Evolutionary conservation across 2,888 invertebrate genomes (phyloP).

Genomic region (Hypena proboscidalis): DNA sequence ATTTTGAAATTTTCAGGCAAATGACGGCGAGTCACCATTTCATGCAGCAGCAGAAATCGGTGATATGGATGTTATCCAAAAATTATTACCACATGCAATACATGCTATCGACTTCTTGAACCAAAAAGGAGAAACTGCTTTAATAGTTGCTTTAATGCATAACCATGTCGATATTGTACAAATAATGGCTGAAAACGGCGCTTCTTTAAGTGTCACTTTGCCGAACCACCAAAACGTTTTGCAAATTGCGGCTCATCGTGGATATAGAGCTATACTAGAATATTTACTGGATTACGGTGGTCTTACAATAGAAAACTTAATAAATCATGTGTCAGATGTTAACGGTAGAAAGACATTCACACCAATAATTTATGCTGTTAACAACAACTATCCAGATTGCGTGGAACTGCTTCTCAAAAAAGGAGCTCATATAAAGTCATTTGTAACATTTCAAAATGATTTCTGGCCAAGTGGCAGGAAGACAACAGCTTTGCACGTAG

Average conservation of each 20-base stretch:
- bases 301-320: no score
- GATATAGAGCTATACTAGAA: conserved; percentile 45
- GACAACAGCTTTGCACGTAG: conserved; percentile 61
- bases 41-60: conserved; percentile 74
- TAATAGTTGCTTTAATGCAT: conserved; percentile 63
- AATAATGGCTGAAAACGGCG: conserved; percentile 63
- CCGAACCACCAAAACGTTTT: no score
- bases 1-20: conserved; percentile 24
- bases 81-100: conserved; percentile 59
- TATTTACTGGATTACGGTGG: no score
- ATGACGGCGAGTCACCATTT: conserved; percentile 51
- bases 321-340: no score
- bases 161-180: conserved; percentile 61
- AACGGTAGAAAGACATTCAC: no score
- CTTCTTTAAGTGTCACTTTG: conserved; percentile 15
- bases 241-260: conserved; percentile 70
- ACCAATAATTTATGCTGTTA: conserved; percentile 27
- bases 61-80: conserved; percentile 66
- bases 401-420: conserved; percentile 44
- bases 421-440: conserved; percentile 25
- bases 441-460: no score
- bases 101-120: not conserved
- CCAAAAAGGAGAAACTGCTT: conserved; percentile 58
- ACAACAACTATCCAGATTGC: conserved; percentile 8
- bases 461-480: no score